Evolutionary conservation across 2,888 invertebrate species (phyloP).

Genomic region (Calameuta pallipes): DNA sequence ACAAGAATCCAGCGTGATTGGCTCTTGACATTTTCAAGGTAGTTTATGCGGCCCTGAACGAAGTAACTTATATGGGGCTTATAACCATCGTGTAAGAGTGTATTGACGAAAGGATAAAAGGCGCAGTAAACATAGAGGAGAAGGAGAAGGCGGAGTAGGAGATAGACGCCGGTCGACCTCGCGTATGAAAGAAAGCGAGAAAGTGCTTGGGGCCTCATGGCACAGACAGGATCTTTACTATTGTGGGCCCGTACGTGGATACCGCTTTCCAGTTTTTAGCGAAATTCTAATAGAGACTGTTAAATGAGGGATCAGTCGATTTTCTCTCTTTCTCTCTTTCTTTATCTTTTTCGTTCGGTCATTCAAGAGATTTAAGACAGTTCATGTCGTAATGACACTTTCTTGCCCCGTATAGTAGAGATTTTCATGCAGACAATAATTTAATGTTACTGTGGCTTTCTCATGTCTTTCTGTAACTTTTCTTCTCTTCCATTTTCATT

Average conservation of each 20-base stretch:
- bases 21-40: conserved; percentile 48
- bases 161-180: conserved; percentile 54
- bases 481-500: background rate
- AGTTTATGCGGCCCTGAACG: conserved; percentile 44
- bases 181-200: conserved; percentile 60
- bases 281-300: background rate
- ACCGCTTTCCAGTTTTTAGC: conserved; percentile 36
- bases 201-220: conserved; percentile 41
- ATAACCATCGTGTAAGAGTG: background rate
- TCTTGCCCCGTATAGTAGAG: background rate
- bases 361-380: background rate
- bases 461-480: background rate
- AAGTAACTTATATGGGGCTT: background rate
- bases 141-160: conserved; percentile 6
- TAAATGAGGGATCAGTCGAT: background rate
- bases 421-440: background rate
- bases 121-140: background rate
- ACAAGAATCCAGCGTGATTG: background rate
- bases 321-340: background rate
- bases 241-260: conserved; percentile 20
- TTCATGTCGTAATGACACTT: background rate
- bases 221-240: conserved; percentile 21
- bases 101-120: background rate
- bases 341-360: background rate
- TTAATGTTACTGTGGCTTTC: background rate